phyloP scores from a whole-genome alignment of 2,797 vertebrate genomes.

The Myotis daubentonii region DNA sequence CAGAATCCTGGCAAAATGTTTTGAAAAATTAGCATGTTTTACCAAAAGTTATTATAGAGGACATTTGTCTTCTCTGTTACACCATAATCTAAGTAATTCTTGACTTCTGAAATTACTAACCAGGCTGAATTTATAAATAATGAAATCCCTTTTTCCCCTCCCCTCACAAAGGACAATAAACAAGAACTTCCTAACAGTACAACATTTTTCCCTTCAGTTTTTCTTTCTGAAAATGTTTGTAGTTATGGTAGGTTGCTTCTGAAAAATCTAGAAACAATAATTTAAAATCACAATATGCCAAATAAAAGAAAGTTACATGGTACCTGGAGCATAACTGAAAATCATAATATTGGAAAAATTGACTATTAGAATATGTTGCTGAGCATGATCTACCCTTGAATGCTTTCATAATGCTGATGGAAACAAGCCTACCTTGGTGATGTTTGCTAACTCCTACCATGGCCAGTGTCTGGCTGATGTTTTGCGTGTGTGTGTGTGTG shows the following conservation, averaged over 20 bases:
- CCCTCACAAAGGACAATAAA: conserved; percentile 14
- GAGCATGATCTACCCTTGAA: background rate
- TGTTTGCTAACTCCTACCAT: background rate
- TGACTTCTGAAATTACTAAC: background rate
- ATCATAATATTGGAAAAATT: background rate
- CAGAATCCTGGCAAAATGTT: conserved; percentile 25
- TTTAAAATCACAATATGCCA: background rate
- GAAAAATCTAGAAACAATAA: conserved; percentile 16
- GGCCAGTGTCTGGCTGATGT: background rate
- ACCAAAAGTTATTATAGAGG: background rate
- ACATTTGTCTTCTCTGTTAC: background rate
- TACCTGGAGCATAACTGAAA: conserved; percentile 8
- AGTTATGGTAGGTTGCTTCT: background rate
- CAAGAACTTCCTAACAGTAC: background rate
- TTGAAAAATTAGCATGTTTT: background rate
- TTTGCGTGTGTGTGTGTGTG: background rate
- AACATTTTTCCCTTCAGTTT: background rate
- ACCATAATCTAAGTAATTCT: background rate
- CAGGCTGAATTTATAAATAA: background rate
- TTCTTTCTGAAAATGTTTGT: conserved; percentile 12
- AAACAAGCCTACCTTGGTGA: background rate
- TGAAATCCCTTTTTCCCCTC: background rate
- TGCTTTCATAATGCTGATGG: background rate
- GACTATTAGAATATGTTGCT: background rate
- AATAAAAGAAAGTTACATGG: background rate